These are phyloP conservation scores for Hypocryptadius cinnamomeus DNA, from an alignment of 2,113 vertebrate genomes.

Conservation along the genomic window DNA sequence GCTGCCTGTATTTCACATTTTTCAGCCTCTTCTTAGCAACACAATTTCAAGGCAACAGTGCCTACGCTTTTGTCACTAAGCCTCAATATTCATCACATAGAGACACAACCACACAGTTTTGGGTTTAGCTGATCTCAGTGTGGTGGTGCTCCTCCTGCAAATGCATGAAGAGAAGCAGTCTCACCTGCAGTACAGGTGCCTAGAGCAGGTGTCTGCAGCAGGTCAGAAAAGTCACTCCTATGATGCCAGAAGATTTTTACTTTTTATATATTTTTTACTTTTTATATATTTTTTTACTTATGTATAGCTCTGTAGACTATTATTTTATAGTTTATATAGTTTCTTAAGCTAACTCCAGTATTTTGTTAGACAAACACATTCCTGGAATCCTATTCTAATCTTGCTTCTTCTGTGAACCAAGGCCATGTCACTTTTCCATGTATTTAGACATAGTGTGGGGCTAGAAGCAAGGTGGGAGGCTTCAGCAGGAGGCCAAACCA, in stretches of 20 bases:
- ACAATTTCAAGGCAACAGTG: not conserved
- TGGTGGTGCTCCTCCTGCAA: not conserved
- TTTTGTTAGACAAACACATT: not conserved
- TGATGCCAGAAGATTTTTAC: not conserved
- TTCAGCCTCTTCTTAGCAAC: slow-evolving; percentile 16
- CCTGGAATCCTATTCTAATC: not conserved
- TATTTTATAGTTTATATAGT: not conserved
- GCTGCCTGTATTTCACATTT: not conserved
- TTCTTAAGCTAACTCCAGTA: not conserved
- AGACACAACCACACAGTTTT: not conserved
- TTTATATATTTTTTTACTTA: not conserved
- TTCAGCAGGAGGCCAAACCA: not conserved
- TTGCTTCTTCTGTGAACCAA: not conserved
- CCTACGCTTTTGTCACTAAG: not conserved
- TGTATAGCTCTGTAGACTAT: not conserved
- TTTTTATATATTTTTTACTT: not conserved
- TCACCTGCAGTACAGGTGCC: not conserved
- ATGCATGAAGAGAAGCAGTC: not conserved
- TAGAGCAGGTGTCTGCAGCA: not conserved
- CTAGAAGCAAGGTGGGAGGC: not conserved
- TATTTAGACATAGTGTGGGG: not conserved
- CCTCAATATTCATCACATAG: not conserved
- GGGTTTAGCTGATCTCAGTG: not conserved
- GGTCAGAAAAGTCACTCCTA: not conserved
- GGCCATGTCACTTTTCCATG: not conserved